Evolutionary conservation across 2,113 vertebrate species (phyloP).

Genomic region (Platichthys flesus): DNA sequence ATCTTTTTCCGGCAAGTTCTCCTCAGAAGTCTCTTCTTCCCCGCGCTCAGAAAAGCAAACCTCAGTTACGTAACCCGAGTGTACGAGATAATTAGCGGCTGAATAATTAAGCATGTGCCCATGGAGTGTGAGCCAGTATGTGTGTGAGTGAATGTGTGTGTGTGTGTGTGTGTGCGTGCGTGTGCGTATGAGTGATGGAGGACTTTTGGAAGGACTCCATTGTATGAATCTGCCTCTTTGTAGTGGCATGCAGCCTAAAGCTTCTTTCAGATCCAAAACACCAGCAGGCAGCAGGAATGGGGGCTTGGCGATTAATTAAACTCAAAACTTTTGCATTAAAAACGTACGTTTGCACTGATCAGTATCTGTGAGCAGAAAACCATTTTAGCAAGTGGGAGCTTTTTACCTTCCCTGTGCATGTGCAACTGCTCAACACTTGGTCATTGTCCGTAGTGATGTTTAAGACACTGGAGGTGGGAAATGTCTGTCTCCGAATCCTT

Average conservation of each 20-base stretch:
- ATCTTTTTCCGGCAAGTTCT: conserved; percentile 53
- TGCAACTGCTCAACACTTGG: background rate
- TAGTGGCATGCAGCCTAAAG: conserved; percentile 59
- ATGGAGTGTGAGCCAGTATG: conserved; percentile 36
- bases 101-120: conserved; percentile 74
- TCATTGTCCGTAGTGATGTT: background rate
- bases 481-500: background rate
- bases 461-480: background rate
- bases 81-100: conserved; percentile 68
- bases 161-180: conserved; percentile 26
- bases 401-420: background rate
- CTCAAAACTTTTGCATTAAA: background rate
- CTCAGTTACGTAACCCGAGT: conserved; percentile 68
- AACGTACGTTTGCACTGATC: background rate
- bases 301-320: conserved; percentile 7
- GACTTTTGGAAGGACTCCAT: conserved; percentile 72
- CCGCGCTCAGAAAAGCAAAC: conserved; percentile 60
- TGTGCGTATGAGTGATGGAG: conserved; percentile 43
- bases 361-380: background rate
- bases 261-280: conserved; percentile 58
- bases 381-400: background rate
- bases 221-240: conserved; percentile 62
- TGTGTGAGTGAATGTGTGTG: conserved; percentile 22
- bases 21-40: conserved; percentile 41
- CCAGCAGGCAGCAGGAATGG: conserved; percentile 50